These are phyloP conservation scores for Myopa tessellatipennis DNA, from an alignment of 2,888 invertebrate species.

Conservation along the genomic window DNA sequence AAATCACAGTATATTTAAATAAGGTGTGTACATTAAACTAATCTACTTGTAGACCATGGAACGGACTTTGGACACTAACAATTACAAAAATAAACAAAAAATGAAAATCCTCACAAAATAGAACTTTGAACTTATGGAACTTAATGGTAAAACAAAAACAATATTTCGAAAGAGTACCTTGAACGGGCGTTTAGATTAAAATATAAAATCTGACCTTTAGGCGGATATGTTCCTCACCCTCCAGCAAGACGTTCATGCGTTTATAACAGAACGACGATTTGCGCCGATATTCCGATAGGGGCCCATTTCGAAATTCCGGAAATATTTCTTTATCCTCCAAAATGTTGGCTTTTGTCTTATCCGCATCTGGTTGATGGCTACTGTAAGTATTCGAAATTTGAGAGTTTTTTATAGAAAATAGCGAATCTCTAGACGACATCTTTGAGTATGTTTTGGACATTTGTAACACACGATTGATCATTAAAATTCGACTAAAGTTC, in stretches of 20 bases:
- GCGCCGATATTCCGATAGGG: slow-evolving; percentile 74
- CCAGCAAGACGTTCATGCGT: slow-evolving; percentile 70
- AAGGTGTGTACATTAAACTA: too few species aligned
- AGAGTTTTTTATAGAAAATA: background rate
- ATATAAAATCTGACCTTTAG: slow-evolving; percentile 67
- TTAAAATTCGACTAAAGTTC: slow-evolving; percentile 5
- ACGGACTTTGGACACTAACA: too few species aligned
- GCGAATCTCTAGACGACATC: background rate
- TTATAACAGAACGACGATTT: slow-evolving; percentile 78
- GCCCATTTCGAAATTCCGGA: slow-evolving; percentile 74
- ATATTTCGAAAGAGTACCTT: too few species aligned
- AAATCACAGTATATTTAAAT: too few species aligned
- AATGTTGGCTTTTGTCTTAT: slow-evolving; percentile 47
- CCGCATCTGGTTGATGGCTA: slow-evolving; percentile 25
- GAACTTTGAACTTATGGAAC: too few species aligned
- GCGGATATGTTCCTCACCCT: slow-evolving; percentile 70
- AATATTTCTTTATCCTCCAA: slow-evolving; percentile 67
- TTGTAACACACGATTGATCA: background rate
- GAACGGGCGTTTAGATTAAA: too few species aligned
- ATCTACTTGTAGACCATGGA: too few species aligned
- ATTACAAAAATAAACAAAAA: too few species aligned
- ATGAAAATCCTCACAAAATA: too few species aligned
- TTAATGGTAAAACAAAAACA: too few species aligned
- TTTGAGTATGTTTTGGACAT: background rate
- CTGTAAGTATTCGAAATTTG: slow-evolving; percentile 47